These are phyloP conservation scores for Odontocolon sp. DNA, from an alignment of 2,888 invertebrate species.

Conservation along the genomic window DNA sequence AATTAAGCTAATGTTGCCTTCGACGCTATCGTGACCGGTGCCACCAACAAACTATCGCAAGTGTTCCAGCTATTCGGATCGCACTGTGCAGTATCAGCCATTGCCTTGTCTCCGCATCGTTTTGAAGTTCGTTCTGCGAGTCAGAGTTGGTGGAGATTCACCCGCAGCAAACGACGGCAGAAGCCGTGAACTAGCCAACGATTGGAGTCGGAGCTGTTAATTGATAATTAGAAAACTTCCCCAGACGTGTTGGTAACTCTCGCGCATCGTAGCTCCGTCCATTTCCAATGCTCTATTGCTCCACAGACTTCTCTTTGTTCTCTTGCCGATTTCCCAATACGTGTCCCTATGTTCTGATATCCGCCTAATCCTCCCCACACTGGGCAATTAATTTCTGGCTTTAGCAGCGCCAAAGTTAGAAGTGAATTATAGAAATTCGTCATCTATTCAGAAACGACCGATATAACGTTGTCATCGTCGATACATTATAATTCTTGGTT, in stretches of 20 bases:
- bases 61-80: too few species aligned
- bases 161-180: slow-evolving; percentile 36
- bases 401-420: too few species aligned
- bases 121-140: slow-evolving; percentile 50
- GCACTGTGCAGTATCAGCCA: neutral
- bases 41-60: slow-evolving; percentile 23
- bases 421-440: too few species aligned
- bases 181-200: slow-evolving; percentile 39
- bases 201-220: slow-evolving; percentile 55
- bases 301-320: neutral
- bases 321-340: neutral
- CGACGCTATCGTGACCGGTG: slow-evolving; percentile 17
- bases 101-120: slow-evolving; percentile 47
- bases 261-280: neutral
- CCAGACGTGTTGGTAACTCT: slow-evolving; percentile 18
- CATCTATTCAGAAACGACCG: too few species aligned
- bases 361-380: too few species aligned
- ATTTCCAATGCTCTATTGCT: neutral
- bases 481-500: too few species aligned
- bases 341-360: too few species aligned
- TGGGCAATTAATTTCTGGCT: slow-evolving; percentile 1
- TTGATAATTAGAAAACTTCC: slow-evolving; percentile 65
- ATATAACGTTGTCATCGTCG: too few species aligned
- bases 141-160: neutral
- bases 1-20: slow-evolving; percentile 75